These are phyloP conservation scores for Myzus persicae DNA, from an alignment of 1,140 invertebrate species.

Conservation along the genomic window DNA sequence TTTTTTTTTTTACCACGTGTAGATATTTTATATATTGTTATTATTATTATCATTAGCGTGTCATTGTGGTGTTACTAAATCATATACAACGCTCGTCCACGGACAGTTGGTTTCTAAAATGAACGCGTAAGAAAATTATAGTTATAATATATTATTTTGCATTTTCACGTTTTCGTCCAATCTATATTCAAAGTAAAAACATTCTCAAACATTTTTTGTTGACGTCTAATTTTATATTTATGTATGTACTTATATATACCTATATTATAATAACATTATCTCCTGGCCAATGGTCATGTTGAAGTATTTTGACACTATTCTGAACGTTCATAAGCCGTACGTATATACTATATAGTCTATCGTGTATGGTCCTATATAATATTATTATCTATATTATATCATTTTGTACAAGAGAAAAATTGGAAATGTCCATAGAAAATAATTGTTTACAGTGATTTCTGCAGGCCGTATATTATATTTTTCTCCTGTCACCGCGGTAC, in stretches of 20 bases:
- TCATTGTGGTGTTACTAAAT: background rate
- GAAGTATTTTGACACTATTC: too few relatives aligned
- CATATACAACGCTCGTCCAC: background rate
- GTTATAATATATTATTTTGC: background rate
- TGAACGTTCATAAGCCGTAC: too few relatives aligned
- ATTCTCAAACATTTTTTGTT: too few relatives aligned
- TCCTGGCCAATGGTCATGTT: too few relatives aligned
- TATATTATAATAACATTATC: too few relatives aligned
- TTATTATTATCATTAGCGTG: background rate
- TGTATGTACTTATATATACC: too few relatives aligned
- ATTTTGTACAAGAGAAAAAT: too few relatives aligned
- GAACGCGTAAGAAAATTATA: background rate
- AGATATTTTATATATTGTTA: background rate
- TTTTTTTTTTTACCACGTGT: background rate
- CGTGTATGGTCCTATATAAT: too few relatives aligned
- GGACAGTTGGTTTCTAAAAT: background rate
- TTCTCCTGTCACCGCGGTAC: background rate
- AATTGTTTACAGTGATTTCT: background rate
- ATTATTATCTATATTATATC: too few relatives aligned
- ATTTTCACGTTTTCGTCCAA: background rate
- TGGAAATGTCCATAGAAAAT: background rate
- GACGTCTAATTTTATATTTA: too few relatives aligned
- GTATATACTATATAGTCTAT: too few relatives aligned
- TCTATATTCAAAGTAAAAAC: too few relatives aligned
- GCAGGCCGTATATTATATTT: background rate